A percentile compares a stretch with the other conserved stretches of the same genome.
phyloP scores from a whole-genome alignment of 2,888 invertebrate species.

The Sarcophaga variegata region DNA sequence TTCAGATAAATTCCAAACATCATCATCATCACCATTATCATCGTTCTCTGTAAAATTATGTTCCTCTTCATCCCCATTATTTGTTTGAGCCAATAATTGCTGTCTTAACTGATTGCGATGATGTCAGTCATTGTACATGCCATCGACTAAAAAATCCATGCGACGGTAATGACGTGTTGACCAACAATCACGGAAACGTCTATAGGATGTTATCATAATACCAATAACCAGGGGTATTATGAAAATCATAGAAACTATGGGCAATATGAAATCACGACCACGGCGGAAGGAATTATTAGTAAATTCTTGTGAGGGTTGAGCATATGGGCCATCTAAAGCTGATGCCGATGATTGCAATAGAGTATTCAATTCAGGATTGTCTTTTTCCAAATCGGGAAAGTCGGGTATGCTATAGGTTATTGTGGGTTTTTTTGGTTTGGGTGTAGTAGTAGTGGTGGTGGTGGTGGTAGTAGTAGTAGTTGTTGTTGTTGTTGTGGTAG shows the following conservation, averaged over 20 bases:
- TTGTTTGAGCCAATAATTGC: conserved; percentile 48
- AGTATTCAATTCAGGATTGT: conserved; percentile 53
- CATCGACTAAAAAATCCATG: conserved; percentile 94
- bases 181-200: conserved; percentile 91
- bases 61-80: conserved; percentile 35
- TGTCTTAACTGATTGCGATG: conserved; percentile 65
- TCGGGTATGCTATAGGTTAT: conserved; percentile 82
- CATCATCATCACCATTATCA: conserved; percentile 41
- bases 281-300: conserved; percentile 75
- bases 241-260: conserved; percentile 88
- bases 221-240: conserved; percentile 87
- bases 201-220: conserved; percentile 86
- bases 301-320: conserved; percentile 76
- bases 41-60: conserved; percentile 13
- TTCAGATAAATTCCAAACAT: conserved; percentile 64
- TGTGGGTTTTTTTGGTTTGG: conserved; percentile 83
- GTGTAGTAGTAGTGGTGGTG: conserved; percentile 77
- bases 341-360: conserved; percentile 48
- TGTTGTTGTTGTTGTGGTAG: conserved; percentile 72
- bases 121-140: conserved; percentile 91
- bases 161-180: conserved; percentile 92
- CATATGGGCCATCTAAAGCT: conserved; percentile 73
- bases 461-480: conserved; percentile 75
- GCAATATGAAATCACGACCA: conserved; percentile 87
- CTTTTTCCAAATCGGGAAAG: conserved; percentile 74